Percentiles rank a stretch among this genome's conserved stretches.
phyloP scores from a whole-genome alignment of 2,888 invertebrate species.

The Serrognathus titanus region DNA sequence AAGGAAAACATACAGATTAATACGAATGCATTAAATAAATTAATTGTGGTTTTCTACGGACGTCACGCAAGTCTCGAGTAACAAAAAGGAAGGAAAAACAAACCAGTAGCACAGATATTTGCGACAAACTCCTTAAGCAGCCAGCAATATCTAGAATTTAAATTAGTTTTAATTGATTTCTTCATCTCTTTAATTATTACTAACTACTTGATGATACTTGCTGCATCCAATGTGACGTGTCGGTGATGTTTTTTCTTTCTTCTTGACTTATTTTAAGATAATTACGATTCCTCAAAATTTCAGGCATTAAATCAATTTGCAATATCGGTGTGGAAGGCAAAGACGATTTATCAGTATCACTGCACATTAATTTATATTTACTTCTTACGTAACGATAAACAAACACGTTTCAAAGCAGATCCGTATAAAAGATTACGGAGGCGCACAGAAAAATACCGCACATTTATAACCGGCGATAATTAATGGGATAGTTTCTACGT shows the following conservation, averaged over 20 bases:
- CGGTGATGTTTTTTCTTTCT: constrained; percentile 24
- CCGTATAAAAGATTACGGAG: background rate
- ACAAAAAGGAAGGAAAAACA: constrained; percentile 22
- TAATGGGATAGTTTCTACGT: constrained; percentile 17
- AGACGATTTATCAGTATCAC: background rate
- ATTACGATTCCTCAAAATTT: no score
- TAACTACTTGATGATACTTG: constrained; percentile 31
- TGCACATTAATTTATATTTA: background rate
- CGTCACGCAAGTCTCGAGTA: constrained; percentile 4
- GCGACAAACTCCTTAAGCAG: constrained; percentile 25
- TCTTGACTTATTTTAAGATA: background rate
- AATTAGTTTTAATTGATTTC: constrained; percentile 39
- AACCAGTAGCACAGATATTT: constrained; percentile 33
- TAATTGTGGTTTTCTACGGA: background rate
- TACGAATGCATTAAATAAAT: background rate
- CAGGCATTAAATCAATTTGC: no score
- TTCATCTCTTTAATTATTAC: constrained; percentile 40
- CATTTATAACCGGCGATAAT: constrained; percentile 19
- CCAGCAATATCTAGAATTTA: constrained; percentile 36
- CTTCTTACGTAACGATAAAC: background rate
- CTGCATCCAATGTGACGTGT: constrained; percentile 17
- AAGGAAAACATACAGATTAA: background rate
- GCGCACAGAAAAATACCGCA: constrained; percentile 11
- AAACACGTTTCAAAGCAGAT: constrained; percentile 2
- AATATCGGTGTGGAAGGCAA: background rate